Evolutionary conservation across 2,113 vertebrate genomes (phyloP), one percentile per base, ranked within the genome.

Genomic region (Psammodynastes pulverulentus): DNA sequence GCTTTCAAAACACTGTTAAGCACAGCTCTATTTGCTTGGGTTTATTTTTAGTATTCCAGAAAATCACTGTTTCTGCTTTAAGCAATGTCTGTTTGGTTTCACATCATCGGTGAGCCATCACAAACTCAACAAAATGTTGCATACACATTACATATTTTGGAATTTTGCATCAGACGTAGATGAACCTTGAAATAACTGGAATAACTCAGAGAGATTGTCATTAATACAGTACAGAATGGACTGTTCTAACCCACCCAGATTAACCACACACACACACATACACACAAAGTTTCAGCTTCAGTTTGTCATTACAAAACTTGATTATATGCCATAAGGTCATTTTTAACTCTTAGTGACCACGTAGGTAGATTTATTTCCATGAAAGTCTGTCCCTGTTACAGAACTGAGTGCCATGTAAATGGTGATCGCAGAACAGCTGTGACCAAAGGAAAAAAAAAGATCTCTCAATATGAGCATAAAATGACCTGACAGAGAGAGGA

Each of bases 1-100:
- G 62, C 84, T 51, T 88, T 93, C 93, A 93, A 87, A 92, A 91
- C 52, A 52, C 90, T 67, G 21, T 24, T 90, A 51, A 34, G 46
- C 23, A 1, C 9, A 87, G 92, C 91, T 95, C 93, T 89, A 87
- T 89, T 96, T 96, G 88, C 92, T 92, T 92, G 84, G 93, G 58
- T 51, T 88, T 4, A n/a, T 89, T 54, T 90, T 92, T 84, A 89
- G 34, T 23, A 48, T 92, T 93, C 54, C 45, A 54, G 29, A 56
- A 92, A 92, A 93, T 46, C 0, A 2, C 84, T 54, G 46, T 62
- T 88, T 94, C 92, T 92, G 91, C 54, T 85, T 34, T 86, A 91
- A 48, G 0, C 0, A 84, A 86, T 29, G 34, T 56, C 52, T 67
- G 85, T 87, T 89, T 49, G 1, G 0, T 91, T 84, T 84, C 3